Evolutionary conservation across 2,113 vertebrate genomes (phyloP).

Genomic region (Aix galericulata): DNA sequence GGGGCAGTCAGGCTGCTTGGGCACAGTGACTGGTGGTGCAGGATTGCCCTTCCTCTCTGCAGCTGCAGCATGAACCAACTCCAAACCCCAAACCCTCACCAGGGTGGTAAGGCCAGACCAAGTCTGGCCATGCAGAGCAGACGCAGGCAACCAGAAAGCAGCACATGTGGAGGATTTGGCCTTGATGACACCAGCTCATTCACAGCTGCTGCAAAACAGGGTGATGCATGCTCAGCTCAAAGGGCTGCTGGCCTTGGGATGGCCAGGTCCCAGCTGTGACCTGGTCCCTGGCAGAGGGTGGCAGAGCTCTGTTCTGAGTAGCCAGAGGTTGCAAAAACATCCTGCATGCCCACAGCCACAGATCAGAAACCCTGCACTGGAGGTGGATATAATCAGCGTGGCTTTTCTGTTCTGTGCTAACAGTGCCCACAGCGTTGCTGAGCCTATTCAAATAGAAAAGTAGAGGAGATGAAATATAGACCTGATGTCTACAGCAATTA

Average conservation of each 20-base stretch:
- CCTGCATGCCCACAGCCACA: background rate
- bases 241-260: background rate
- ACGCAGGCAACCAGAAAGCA: background rate
- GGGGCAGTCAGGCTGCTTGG: background rate
- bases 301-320: background rate
- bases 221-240: background rate
- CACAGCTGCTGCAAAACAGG: background rate
- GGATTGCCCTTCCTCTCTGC: background rate
- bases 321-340: background rate
- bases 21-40: fast-evolving
- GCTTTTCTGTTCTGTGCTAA: fast-evolving
- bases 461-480: background rate
- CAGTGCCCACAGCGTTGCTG: fast-evolving
- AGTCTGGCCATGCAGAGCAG: background rate
- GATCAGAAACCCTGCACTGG: background rate
- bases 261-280: background rate
- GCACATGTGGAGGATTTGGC: background rate
- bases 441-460: fast-evolving
- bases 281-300: background rate
- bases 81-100: background rate
- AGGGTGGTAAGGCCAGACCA: background rate
- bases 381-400: fast-evolving
- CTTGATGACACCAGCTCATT: background rate
- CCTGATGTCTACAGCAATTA: background rate
- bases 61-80: background rate